Evolutionary conservation across 2,888 invertebrate species (phyloP).

Genomic region (Callinectes sapidus): DNA sequence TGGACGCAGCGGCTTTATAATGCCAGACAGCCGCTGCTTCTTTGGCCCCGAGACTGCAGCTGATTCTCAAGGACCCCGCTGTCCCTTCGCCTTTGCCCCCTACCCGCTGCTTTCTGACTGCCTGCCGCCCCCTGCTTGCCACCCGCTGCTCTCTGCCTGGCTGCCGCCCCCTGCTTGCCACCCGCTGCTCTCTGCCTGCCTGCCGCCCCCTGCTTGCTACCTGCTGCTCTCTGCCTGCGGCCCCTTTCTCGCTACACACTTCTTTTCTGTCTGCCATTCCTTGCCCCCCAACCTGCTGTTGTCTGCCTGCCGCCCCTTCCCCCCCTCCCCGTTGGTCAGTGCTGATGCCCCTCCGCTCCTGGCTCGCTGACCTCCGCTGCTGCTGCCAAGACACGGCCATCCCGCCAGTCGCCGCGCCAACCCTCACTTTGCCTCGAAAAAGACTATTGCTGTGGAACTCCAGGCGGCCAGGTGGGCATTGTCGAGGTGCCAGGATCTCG

Average conservation of each 20-base stretch:
- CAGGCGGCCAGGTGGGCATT: slow-evolving; percentile 18
- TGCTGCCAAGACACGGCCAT: neutral
- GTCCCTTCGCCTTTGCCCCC: neutral
- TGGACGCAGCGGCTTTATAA: neutral
- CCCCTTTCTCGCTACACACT: no score
- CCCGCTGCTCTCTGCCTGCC: no score
- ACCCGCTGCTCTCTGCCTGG: no score
- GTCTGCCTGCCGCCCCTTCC: no score
- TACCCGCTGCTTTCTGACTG: no score
- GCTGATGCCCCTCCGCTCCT: no score
- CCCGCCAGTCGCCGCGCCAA: neutral
- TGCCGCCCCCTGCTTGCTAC: neutral
- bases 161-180: neutral
- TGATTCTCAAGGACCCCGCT: neutral
- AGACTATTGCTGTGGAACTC: neutral
- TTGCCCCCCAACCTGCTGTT: no score
- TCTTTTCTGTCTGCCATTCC: no score
- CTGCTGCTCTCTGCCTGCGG: no score
- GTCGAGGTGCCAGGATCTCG: slow-evolving; percentile 27
- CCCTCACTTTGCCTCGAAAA: neutral
- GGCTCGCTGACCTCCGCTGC: neutral
- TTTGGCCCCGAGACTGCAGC: neutral
- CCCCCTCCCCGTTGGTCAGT: no score
- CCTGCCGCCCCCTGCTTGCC: no score
- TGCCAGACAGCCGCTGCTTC: neutral